Evolutionary conservation across 2,888 invertebrate genomes (phyloP).

Genomic region (Cinara cedri): DNA sequence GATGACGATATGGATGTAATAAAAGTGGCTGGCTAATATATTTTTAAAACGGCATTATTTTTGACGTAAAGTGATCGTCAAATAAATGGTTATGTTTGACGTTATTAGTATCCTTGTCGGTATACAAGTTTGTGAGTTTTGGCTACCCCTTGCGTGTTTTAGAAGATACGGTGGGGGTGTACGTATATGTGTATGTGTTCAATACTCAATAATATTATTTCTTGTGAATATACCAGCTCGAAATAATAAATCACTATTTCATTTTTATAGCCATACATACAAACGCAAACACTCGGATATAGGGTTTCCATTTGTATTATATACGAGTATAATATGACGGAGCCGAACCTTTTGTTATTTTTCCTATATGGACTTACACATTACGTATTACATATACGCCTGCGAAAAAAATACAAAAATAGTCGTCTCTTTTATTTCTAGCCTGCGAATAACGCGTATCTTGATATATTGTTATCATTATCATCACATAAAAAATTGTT

Average conservation of each 20-base stretch:
- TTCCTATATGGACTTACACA: slow-evolving; percentile 7
- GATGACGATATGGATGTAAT: neutral
- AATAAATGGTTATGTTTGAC: slow-evolving; percentile 24
- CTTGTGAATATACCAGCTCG: neutral
- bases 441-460: slow-evolving; percentile 12
- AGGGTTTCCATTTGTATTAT: slow-evolving; percentile 15
- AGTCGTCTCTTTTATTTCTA: slow-evolving; percentile 34
- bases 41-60: slow-evolving; percentile 20
- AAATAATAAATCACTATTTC: slow-evolving; percentile 46
- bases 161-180: neutral
- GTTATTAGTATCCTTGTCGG: slow-evolving; percentile 10
- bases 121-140: slow-evolving; percentile 12
- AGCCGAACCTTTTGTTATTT: slow-evolving; percentile 33
- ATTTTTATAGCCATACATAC: slow-evolving; percentile 23
- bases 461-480: neutral
- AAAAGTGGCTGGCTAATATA: neutral
- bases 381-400: neutral
- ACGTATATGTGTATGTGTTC: neutral
- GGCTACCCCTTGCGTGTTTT: slow-evolving; percentile 26
- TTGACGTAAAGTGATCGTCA: neutral
- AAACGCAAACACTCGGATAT: slow-evolving; percentile 22
- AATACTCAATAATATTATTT: slow-evolving; percentile 37
- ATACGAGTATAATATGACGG: neutral
- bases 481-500: slow-evolving; percentile 15
- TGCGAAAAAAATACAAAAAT: slow-evolving; percentile 43